Evolutionary conservation across 1,140 invertebrate genomes (phyloP).

Genomic region (Ceratina australensis): DNA sequence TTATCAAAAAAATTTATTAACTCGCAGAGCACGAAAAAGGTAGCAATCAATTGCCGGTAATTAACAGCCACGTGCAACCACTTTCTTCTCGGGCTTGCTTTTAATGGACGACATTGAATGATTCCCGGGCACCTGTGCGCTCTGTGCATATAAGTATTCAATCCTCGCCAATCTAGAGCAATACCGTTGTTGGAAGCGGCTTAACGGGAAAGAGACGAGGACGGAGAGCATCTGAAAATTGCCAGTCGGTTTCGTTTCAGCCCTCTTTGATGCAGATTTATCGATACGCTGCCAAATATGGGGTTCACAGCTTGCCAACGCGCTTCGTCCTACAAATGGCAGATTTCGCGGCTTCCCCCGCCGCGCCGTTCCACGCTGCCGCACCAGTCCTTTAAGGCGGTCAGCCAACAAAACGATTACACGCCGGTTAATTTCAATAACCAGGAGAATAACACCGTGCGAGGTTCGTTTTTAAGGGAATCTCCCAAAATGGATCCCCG

Average conservation of each 20-base stretch:
- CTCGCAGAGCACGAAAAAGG: not conserved
- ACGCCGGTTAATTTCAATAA: slow-evolving; percentile 73
- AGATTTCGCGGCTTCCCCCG: slow-evolving; percentile 64
- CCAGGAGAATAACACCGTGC: slow-evolving; percentile 48
- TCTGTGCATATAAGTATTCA: not conserved
- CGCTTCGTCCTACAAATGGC: slow-evolving; percentile 62
- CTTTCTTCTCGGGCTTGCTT: slow-evolving; percentile 1
- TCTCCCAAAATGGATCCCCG: slow-evolving; percentile 38
- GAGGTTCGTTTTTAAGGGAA: slow-evolving; percentile 17
- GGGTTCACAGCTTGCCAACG: slow-evolving; percentile 66
- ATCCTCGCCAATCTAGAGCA: slow-evolving; percentile 11
- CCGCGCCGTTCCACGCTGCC: not conserved
- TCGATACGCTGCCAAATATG: slow-evolving; percentile 72
- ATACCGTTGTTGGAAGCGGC: not conserved
- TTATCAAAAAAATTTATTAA: not conserved
- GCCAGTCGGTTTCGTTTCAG: slow-evolving; percentile 48
- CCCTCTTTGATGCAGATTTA: slow-evolving; percentile 66
- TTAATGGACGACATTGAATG: not conserved
- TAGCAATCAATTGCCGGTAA: not conserved
- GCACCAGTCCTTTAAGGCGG: slow-evolving; percentile 67
- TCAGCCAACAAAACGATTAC: slow-evolving; percentile 63
- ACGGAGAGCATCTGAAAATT: slow-evolving; percentile 37
- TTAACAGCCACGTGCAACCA: not conserved
- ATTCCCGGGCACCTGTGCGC: not conserved
- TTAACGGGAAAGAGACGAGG: slow-evolving; percentile 18